Evolutionary conservation across 2,888 invertebrate genomes (phyloP).

Genomic region (Lysandra bellargus): DNA sequence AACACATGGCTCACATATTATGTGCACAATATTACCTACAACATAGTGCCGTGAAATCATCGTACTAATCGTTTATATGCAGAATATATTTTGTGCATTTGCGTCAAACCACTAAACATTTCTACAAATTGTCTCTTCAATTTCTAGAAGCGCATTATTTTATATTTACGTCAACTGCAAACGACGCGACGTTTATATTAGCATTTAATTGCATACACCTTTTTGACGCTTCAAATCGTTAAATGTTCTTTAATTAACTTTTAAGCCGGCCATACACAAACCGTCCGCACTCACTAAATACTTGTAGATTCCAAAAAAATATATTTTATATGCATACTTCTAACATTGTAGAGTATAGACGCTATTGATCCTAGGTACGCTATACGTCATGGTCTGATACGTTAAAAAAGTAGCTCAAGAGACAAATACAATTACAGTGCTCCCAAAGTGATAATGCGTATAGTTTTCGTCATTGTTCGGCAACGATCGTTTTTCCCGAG

Average conservation of each 20-base stretch:
- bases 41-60: slow-evolving; percentile 1
- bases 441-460: too few species aligned
- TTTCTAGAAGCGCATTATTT: slow-evolving; percentile 26
- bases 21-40: neutral
- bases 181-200: neutral
- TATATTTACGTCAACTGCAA: slow-evolving; percentile 5
- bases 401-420: too few species aligned
- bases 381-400: too few species aligned
- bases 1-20: neutral
- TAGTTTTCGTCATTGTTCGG: too few species aligned
- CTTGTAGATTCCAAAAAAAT: too few species aligned
- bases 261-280: neutral
- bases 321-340: too few species aligned
- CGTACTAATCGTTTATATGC: slow-evolving; percentile 20
- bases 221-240: neutral
- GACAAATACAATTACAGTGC: too few species aligned
- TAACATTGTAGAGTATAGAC: too few species aligned
- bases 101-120: slow-evolving; percentile 26
- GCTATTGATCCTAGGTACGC: too few species aligned
- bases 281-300: too few species aligned
- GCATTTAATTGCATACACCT: neutral
- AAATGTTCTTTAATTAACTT: neutral
- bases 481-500: too few species aligned
- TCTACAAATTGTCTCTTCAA: slow-evolving; percentile 13
- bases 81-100: slow-evolving; percentile 20